phyloP scores from a whole-genome alignment of 2,113 vertebrate genomes.

The Heptranchias perlo region DNA sequence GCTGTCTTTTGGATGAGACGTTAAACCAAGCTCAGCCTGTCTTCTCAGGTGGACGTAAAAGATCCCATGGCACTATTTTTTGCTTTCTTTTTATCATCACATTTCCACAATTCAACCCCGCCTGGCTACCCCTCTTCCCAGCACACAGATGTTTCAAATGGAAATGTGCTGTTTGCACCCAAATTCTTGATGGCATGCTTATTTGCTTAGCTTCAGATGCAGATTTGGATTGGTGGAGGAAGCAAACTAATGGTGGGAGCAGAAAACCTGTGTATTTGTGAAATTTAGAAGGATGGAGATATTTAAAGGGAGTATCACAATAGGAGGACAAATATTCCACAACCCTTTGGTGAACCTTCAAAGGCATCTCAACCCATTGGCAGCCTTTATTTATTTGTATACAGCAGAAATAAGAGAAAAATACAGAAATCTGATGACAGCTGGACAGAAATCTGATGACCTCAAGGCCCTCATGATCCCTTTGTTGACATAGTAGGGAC shows the following conservation, averaged over 20 bases:
- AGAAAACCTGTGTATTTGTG: too few relatives aligned
- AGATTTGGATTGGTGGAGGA: not conserved
- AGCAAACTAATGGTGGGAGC: not conserved
- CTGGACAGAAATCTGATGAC: too few relatives aligned
- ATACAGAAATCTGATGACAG: not conserved
- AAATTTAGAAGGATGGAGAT: too few relatives aligned
- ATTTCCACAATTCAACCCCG: not conserved
- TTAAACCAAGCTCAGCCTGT: too few relatives aligned
- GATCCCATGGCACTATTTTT: too few relatives aligned
- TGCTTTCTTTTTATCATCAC: not conserved
- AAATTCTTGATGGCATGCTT: not conserved
- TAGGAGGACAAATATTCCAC: not conserved
- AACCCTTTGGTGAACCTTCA: not conserved
- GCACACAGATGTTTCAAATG: not conserved
- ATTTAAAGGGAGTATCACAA: not conserved
- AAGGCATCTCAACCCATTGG: not conserved
- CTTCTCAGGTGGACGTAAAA: too few relatives aligned
- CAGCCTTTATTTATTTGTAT: not conserved
- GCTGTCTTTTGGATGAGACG: too few relatives aligned
- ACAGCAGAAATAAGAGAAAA: not conserved
- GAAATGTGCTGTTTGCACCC: not conserved
- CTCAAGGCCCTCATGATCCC: too few relatives aligned
- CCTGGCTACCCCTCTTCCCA: not conserved
- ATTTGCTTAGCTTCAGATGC: too few relatives aligned
- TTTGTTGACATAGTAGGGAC: not conserved